These are phyloP conservation scores for Tachyglossus aculeatus DNA, from an alignment of 2,797 vertebrate species.

Conservation along the genomic window DNA sequence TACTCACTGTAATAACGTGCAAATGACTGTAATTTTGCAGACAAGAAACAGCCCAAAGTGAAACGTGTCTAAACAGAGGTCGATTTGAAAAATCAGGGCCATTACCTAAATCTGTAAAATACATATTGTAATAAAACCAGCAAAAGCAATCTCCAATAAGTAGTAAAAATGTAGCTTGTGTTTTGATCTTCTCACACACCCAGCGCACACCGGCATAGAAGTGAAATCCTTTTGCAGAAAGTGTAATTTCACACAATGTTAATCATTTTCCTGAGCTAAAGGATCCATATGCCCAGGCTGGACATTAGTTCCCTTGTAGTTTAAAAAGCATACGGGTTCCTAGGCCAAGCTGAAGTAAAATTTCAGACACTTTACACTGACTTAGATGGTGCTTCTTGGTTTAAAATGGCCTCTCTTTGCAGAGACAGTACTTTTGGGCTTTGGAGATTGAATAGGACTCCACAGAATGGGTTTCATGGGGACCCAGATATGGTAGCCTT, in stretches of 20 bases:
- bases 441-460: slow-evolving; percentile 2
- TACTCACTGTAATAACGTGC: slow-evolving; percentile 77
- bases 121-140: slow-evolving; percentile 69
- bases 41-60: slow-evolving; percentile 75
- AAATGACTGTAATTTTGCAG: slow-evolving; percentile 82
- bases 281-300: slow-evolving; percentile 3
- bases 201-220: slow-evolving; percentile 35
- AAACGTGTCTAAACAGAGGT: slow-evolving; percentile 80
- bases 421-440: slow-evolving; percentile 24
- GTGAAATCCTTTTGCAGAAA: slow-evolving; percentile 54
- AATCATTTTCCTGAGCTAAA: slow-evolving; percentile 40
- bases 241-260: slow-evolving; percentile 41
- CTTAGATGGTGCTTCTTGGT: slow-evolving; percentile 30
- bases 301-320: slow-evolving; percentile 12
- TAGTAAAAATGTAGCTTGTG: slow-evolving; percentile 33
- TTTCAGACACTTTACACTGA: slow-evolving; percentile 58
- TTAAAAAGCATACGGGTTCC: background rate
- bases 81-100: slow-evolving; percentile 75
- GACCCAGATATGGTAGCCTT: no score
- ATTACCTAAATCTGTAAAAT: slow-evolving; percentile 81
- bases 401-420: slow-evolving; percentile 28
- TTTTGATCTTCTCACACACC: slow-evolving; percentile 49
- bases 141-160: slow-evolving; percentile 59
- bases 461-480: no score
- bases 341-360: slow-evolving; percentile 19